Evolutionary conservation across 2,113 vertebrate species (phyloP).

Genomic region (Cephalopholis sonnerati): DNA sequence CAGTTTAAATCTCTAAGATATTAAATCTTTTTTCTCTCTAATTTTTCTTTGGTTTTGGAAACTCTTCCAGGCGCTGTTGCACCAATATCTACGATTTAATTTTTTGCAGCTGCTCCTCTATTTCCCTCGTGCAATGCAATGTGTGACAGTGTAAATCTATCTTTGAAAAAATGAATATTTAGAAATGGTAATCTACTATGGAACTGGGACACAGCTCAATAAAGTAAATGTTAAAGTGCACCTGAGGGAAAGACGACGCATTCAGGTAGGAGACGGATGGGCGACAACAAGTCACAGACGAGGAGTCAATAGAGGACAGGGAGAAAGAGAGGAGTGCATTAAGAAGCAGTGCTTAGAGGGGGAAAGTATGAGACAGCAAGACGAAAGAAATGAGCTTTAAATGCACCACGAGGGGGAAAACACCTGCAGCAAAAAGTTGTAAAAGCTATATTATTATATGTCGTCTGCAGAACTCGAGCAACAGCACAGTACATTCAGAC

Average conservation of each 20-base stretch:
- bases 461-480: no score
- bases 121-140: neutral
- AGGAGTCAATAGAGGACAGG: no score
- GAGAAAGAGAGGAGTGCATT: neutral
- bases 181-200: accelerated
- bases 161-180: neutral
- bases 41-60: no score
- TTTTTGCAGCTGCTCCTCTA: no score
- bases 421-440: no score
- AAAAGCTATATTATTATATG: no score
- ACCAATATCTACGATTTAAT: no score
- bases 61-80: no score
- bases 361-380: neutral
- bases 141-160: neutral
- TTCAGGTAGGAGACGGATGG: neutral
- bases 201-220: neutral
- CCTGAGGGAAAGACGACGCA: neutral
- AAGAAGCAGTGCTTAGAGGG: neutral
- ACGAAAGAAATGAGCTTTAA: neutral
- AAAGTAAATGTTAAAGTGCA: neutral
- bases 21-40: no score
- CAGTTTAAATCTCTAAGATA: no score
- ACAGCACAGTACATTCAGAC: no score
- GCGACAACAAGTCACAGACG: neutral
- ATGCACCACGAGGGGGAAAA: neutral